phyloP scores from a whole-genome alignment of 2,113 vertebrate species.

The Entomyzon cyanotis region DNA sequence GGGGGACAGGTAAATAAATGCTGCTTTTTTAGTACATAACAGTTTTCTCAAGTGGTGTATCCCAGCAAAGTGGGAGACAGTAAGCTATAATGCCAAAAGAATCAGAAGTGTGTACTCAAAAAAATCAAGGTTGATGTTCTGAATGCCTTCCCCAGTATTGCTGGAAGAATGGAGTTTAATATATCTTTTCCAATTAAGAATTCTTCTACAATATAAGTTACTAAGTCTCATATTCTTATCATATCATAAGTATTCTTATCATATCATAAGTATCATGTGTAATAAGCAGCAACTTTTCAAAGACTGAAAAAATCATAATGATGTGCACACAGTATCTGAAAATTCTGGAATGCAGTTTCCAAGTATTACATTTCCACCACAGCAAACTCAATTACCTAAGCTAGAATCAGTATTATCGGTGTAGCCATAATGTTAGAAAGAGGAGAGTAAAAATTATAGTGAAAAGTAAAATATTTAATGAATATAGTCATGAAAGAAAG shows the following conservation, averaged over 20 bases:
- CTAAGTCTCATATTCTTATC: background rate
- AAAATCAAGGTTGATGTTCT: background rate
- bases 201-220: background rate
- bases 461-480: constrained; percentile 2
- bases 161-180: background rate
- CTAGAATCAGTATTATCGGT: background rate
- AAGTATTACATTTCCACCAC: background rate
- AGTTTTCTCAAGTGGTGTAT: constrained; percentile 1
- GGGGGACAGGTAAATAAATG: constrained; percentile 49
- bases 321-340: background rate
- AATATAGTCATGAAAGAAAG: background rate
- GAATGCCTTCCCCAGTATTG: background rate
- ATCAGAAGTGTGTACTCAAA: background rate
- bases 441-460: background rate
- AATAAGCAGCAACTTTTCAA: background rate
- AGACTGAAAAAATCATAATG: background rate
- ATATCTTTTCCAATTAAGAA: background rate
- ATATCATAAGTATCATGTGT: too few species aligned
- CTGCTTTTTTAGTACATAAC: background rate
- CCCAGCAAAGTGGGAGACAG: constrained; percentile 1
- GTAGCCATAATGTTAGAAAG: background rate
- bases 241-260: too few species aligned
- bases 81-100: background rate
- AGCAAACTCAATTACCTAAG: background rate
- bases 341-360: background rate